These are phyloP conservation scores for Cichladusa arquata DNA, from an alignment of 2,113 vertebrate genomes.

Conservation along the genomic window DNA sequence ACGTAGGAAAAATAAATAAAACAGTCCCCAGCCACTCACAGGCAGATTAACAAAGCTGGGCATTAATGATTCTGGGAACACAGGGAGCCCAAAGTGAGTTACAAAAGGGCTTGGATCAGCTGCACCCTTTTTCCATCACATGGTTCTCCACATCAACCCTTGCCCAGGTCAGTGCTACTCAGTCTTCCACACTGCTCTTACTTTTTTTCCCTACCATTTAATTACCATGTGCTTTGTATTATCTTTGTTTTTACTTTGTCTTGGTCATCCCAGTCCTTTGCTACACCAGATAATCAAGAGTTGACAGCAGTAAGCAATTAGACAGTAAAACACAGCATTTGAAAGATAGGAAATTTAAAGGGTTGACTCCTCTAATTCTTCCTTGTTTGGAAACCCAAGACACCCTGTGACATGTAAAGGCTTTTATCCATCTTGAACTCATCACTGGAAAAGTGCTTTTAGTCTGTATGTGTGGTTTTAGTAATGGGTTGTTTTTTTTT, in stretches of 20 bases:
- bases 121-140: background rate
- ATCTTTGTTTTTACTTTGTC: background rate
- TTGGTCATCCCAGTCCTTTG: background rate
- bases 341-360: constrained; percentile 9
- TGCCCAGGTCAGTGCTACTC: background rate
- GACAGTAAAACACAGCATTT: background rate
- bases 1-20: background rate
- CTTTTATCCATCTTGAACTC: constrained; percentile 22
- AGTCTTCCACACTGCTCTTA: background rate
- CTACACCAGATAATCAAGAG: constrained; percentile 1
- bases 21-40: accelerated
- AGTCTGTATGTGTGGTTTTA: background rate
- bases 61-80: background rate
- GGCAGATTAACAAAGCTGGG: background rate
- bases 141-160: background rate
- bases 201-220: background rate
- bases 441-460: background rate
- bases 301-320: constrained; percentile 5
- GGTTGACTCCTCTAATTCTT: background rate
- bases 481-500: no score
- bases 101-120: background rate
- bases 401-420: background rate
- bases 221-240: constrained; percentile 7
- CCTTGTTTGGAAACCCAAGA: background rate
- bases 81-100: background rate